Base-by-base conservation (phyloP, 2,888 invertebrate species). In the Tetanocera ferruginea region DNA sequence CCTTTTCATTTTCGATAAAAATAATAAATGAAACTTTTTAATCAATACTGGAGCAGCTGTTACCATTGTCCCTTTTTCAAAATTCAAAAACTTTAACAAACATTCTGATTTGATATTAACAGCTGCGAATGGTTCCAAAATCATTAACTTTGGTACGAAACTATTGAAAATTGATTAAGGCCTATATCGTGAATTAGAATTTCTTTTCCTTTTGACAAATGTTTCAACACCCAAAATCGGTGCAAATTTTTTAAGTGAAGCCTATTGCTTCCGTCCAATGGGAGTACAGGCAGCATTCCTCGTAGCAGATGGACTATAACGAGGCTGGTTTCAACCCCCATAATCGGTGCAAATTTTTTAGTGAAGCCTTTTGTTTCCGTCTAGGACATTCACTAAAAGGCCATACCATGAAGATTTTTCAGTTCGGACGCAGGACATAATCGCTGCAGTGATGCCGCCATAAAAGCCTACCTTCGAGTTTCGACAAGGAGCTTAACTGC, bases 181-280 rank as follows among this genome's bases (percentile, higher is more conserved):
- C 5, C 8, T 60, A 60, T 3, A 14, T 9, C 19, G 60, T 25
- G 4, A 60, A 3, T 60, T 60, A 6, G 60, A 60, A 60, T 60
- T 60, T n/a, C 25, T 23, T 6, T 60, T 60, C 25, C 23, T 60
- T n/a, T 28, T 25, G 3, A 23, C 60, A 3, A 60, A 25, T 25
- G 19, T 60, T 28, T 28, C 25, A n/a, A 60, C 60, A 14, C 25
- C 25, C 19, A 60, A 23, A 11, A 60, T 60, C 8, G 25, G 60
- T 25, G 60, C 60, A 23, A 60, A 60, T 60, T 60, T 60, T 60
- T 60, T n/a, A n/a, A n/a, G n/a, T n/a, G n/a, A n/a, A n/a, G n/a
- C n/a, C n/a, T n/a, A n/a, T n/a, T n/a, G n/a, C n/a, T n/a, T n/a
- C n/a, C n/a, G n/a, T n/a, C n/a, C n/a, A n/a, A n/a, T n/a, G n/a